phyloP scores from a whole-genome alignment of 2,113 vertebrate species.

The Megaleporinus macrocephalus region DNA sequence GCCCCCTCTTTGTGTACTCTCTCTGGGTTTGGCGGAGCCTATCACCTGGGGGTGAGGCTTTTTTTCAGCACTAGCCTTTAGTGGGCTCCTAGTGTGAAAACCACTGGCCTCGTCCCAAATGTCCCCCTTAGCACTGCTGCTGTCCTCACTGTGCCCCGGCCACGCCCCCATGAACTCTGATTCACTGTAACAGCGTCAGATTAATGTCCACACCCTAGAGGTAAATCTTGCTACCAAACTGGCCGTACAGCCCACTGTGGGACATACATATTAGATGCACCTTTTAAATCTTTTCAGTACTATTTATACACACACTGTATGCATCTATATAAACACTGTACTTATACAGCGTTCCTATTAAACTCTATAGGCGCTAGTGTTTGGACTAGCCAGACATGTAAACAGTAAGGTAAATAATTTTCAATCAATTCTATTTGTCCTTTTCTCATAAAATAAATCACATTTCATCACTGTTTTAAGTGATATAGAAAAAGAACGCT shows the following conservation, averaged over 20 bases:
- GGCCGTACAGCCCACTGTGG: neutral
- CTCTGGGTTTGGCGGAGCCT: neutral
- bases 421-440: too few species aligned
- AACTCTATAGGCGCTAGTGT: too few species aligned
- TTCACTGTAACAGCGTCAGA: slow-evolving; percentile 23
- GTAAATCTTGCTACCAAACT: slow-evolving; percentile 9
- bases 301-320: too few species aligned
- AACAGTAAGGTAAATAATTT: too few species aligned
- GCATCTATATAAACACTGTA: too few species aligned
- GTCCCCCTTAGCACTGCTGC: slow-evolving; percentile 10
- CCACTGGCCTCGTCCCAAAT: slow-evolving; percentile 24
- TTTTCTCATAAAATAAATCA: too few species aligned
- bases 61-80: slow-evolving; percentile 30
- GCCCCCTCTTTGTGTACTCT: neutral
- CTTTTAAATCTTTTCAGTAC: too few species aligned
- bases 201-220: neutral
- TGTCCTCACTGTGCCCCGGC: neutral
- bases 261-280: neutral
- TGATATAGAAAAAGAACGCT: too few species aligned
- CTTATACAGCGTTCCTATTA: too few species aligned
- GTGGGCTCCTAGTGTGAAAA: slow-evolving; percentile 37
- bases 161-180: slow-evolving; percentile 21
- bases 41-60: slow-evolving; percentile 22
- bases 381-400: too few species aligned
- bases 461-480: too few species aligned